Evolutionary conservation across 2,113 vertebrate genomes (phyloP).

Genomic region (Himantopus leucocephalus): DNA sequence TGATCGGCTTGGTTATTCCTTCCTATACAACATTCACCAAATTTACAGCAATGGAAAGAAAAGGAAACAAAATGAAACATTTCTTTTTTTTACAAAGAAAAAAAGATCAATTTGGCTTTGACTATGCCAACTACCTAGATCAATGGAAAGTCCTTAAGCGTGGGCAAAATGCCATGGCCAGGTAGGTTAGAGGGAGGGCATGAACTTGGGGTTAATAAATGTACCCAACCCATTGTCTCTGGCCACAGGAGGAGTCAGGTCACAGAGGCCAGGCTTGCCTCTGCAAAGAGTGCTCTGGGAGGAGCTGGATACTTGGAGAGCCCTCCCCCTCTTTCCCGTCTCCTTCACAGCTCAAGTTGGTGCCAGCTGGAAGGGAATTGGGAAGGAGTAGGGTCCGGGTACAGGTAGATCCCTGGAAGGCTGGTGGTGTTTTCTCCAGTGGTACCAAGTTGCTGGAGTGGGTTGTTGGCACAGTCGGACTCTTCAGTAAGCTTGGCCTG

Average conservation of each 20-base stretch:
- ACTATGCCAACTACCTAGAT: constrained; percentile 18
- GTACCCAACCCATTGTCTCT: background rate
- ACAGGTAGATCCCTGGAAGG: constrained; percentile 29
- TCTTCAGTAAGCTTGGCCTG: constrained; percentile 92
- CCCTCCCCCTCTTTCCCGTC: background rate
- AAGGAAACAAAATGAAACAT: background rate
- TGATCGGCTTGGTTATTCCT: constrained; percentile 17
- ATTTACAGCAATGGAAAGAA: constrained; percentile 48
- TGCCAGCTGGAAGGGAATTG: background rate
- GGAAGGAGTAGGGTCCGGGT: background rate
- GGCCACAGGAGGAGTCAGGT: background rate
- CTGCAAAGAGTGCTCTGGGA: background rate
- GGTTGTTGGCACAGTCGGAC: background rate
- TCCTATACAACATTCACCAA: constrained; percentile 51
- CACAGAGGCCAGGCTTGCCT: background rate
- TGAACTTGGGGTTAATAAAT: background rate
- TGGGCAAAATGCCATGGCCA: background rate
- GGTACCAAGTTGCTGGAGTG: background rate
- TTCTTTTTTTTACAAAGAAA: background rate
- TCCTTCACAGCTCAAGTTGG: background rate
- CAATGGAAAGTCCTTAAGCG: constrained; percentile 14
- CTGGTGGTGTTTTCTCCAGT: constrained; percentile 24
- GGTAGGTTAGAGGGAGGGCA: background rate
- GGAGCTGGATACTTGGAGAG: background rate
- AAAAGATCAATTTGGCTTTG: constrained; percentile 25